Conservation (phyloP, 2,888 invertebrate genomes). For the Aphodius sticticus region DNA sequence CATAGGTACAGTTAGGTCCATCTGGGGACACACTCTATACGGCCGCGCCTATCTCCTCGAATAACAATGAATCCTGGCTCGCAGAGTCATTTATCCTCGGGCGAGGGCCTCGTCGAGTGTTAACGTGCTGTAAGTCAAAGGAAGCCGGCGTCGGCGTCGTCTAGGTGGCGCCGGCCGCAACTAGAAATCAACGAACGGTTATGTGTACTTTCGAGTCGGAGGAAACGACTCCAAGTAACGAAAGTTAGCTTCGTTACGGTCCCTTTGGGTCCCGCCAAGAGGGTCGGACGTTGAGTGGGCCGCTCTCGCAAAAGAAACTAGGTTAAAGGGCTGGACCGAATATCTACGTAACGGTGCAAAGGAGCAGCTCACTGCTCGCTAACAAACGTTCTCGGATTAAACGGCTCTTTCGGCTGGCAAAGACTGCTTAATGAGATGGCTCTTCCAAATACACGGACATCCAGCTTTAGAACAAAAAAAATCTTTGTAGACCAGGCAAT, state of each 20-base stretch:
- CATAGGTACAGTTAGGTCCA: too few relatives aligned
- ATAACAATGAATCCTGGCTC: background rate
- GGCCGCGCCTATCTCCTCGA: background rate
- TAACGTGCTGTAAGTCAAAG: background rate
- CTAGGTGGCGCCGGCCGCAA: background rate
- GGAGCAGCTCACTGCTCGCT: background rate
- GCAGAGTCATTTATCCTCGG: background rate
- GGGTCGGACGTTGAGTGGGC: background rate
- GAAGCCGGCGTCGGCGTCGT: background rate
- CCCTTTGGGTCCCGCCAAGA: background rate
- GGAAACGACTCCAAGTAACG: conserved; percentile 4
- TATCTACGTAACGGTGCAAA: background rate
- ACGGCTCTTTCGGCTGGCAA: background rate
- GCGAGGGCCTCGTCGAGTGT: background rate
- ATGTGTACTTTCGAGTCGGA: conserved; percentile 4
- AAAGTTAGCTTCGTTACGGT: background rate
- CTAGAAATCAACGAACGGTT: conserved; percentile 4
- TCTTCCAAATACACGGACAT: background rate
- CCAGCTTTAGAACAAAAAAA: too few relatives aligned
- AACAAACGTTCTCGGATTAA: background rate
- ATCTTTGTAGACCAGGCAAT: too few relatives aligned
- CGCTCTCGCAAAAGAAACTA: background rate
- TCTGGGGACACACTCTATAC: too few relatives aligned
- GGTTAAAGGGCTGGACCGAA: background rate
- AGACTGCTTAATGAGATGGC: background rate